These are phyloP conservation scores for Lithobates sylvaticus DNA, from an alignment of 2,797 vertebrate genomes.

Conservation along the genomic window DNA sequence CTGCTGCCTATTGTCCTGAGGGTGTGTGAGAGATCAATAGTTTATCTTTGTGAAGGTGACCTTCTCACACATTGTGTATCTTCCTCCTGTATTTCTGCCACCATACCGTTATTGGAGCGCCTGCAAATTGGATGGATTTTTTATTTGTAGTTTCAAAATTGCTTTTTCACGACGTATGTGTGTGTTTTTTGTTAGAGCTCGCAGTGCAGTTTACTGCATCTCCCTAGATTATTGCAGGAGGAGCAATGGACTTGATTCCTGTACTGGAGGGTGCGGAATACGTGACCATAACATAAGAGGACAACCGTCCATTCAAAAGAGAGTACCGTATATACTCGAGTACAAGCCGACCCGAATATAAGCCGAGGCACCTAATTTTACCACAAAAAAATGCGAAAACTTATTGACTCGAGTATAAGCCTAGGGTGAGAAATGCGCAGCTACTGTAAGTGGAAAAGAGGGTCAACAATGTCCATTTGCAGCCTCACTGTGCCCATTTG, in stretches of 20 bases:
- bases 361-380: too few species aligned
- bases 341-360: too few species aligned
- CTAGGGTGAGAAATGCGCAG: too few species aligned
- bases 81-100: constrained; percentile 15
- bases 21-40: constrained; percentile 37
- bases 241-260: background rate
- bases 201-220: background rate
- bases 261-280: too few species aligned
- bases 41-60: constrained; percentile 49
- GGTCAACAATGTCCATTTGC: too few species aligned
- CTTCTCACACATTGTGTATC: constrained; percentile 31
- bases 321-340: too few species aligned
- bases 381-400: too few species aligned
- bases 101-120: constrained; percentile 10
- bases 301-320: too few species aligned
- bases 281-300: too few species aligned
- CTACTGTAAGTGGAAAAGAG: too few species aligned
- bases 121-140: background rate
- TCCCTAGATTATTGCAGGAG: background rate
- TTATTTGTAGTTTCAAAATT: constrained; percentile 16
- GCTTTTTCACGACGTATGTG: background rate
- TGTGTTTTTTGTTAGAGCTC: background rate
- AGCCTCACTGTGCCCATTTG: too few species aligned
- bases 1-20: constrained; percentile 34
- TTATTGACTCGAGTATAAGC: too few species aligned